Percentiles rank a stretch among this genome's conserved stretches.
These are phyloP conservation scores for Schizopygopsis pylzovi DNA, from an alignment of 2,797 vertebrate genomes.

Conservation along the genomic window DNA sequence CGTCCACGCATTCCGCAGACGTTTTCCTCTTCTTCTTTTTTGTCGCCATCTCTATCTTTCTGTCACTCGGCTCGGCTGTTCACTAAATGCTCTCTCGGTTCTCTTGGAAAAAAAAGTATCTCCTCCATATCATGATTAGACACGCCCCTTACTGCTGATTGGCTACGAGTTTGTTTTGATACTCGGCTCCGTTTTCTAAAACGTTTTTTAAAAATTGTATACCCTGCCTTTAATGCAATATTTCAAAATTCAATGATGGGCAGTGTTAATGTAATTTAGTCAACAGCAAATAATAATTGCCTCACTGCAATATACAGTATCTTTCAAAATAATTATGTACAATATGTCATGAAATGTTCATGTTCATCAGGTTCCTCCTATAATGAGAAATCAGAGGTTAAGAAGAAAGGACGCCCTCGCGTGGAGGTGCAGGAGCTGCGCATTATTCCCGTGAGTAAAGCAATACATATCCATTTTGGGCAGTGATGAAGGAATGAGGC, in stretches of 20 bases:
- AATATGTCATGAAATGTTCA: background rate
- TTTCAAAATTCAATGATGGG: background rate
- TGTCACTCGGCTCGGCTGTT: too few relatives aligned
- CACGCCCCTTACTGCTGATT: too few relatives aligned
- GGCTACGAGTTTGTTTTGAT: too few relatives aligned
- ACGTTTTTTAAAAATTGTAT: too few relatives aligned
- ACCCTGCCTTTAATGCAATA: background rate
- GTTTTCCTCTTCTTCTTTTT: too few relatives aligned
- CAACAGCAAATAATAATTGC: background rate
- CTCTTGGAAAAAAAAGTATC: too few relatives aligned
- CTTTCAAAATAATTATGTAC: background rate
- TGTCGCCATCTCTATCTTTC: too few relatives aligned
- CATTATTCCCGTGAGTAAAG: slow-evolving; percentile 90
- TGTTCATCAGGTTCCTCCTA: slow-evolving; percentile 78
- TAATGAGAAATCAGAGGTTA: slow-evolving; percentile 86
- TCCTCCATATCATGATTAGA: too few relatives aligned
- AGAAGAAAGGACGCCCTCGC: slow-evolving; percentile 91
- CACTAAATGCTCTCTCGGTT: too few relatives aligned
- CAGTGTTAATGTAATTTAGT: background rate
- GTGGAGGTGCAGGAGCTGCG: slow-evolving; percentile 89
- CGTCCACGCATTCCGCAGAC: too few relatives aligned
- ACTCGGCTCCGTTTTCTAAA: too few relatives aligned
- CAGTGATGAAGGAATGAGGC: slow-evolving; percentile 57
- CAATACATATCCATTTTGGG: slow-evolving; percentile 4
- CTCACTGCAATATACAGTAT: background rate